These are phyloP conservation scores for Ophraella communa DNA, from an alignment of 2,888 invertebrate species.

Conservation along the genomic window DNA sequence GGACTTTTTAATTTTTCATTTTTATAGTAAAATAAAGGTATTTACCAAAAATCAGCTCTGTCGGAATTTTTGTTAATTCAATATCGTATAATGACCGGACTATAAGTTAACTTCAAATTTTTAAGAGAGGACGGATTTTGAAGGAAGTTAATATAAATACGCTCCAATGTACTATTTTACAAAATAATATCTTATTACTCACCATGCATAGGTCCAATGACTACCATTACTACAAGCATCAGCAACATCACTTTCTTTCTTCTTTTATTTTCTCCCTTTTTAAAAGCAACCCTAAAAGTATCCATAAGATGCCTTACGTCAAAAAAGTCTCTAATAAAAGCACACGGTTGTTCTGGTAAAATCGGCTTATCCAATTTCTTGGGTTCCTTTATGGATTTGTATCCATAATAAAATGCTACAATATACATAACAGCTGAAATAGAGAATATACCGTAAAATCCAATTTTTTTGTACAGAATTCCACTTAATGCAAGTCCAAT, in stretches of 20 bases:
- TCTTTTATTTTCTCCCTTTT: constrained; percentile 76
- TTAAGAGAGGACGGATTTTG: too few relatives aligned
- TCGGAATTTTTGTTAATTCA: too few relatives aligned
- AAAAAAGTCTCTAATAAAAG: constrained; percentile 74
- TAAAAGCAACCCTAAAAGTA: constrained; percentile 81
- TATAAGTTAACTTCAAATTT: too few relatives aligned
- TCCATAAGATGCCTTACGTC: constrained; percentile 78
- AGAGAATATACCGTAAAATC: constrained; percentile 83
- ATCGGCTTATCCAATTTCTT: constrained; percentile 63
- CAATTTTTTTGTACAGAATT: constrained; percentile 76
- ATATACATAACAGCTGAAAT: constrained; percentile 78
- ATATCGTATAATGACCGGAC: too few relatives aligned
- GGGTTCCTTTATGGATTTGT: constrained; percentile 74
- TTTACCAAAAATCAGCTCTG: too few relatives aligned
- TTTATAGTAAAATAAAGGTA: too few relatives aligned
- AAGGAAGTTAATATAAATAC: too few relatives aligned
- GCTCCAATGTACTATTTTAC: too few relatives aligned
- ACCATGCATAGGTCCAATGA: constrained; percentile 87
- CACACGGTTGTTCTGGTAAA: constrained; percentile 61
- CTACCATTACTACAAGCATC: constrained; percentile 82
- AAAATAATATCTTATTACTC: too few relatives aligned
- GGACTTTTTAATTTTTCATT: too few relatives aligned
- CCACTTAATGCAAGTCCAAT: constrained; percentile 90
- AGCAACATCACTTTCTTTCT: constrained; percentile 77
- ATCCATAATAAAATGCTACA: constrained; percentile 76